These are phyloP conservation scores for Thereva unica DNA, from an alignment of 2,888 invertebrate species.

Conservation along the genomic window DNA sequence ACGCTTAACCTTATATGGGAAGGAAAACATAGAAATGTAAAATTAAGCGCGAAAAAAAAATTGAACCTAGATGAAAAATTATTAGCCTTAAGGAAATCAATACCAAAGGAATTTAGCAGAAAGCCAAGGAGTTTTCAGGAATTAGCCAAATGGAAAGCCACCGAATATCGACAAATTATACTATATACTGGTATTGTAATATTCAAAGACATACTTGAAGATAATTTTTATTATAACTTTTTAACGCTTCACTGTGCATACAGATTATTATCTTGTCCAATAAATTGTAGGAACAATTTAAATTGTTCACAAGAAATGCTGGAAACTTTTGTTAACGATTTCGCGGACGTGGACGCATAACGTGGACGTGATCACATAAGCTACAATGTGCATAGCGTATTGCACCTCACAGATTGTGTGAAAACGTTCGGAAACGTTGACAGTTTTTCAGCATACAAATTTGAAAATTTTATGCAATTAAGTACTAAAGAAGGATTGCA, in stretches of 20 bases:
- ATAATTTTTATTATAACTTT: conserved; percentile 39
- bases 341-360: no score
- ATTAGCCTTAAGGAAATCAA: no score
- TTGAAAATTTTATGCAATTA: no score
- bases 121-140: conserved; percentile 40
- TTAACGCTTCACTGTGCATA: conserved; percentile 30
- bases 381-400: conserved; percentile 21
- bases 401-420: no score
- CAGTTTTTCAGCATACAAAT: no score
- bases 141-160: conserved; percentile 40
- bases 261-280: conserved; percentile 25
- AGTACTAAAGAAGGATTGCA: no score
- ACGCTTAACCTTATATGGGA: no score
- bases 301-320: conserved; percentile 35
- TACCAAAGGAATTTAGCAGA: conserved; percentile 40
- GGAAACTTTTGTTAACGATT: conserved; percentile 37
- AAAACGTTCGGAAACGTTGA: no score
- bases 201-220: conserved; percentile 40
- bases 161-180: conserved; percentile 32
- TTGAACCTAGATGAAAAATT: no score
- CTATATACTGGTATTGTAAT: conserved; percentile 40
- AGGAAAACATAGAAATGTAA: no score
- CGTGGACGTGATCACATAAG: not conserved
- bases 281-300: conserved; percentile 29
- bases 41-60: no score